Base-by-base conservation (phyloP, 2,797 vertebrate species). In the Gouania willdenowi region DNA sequence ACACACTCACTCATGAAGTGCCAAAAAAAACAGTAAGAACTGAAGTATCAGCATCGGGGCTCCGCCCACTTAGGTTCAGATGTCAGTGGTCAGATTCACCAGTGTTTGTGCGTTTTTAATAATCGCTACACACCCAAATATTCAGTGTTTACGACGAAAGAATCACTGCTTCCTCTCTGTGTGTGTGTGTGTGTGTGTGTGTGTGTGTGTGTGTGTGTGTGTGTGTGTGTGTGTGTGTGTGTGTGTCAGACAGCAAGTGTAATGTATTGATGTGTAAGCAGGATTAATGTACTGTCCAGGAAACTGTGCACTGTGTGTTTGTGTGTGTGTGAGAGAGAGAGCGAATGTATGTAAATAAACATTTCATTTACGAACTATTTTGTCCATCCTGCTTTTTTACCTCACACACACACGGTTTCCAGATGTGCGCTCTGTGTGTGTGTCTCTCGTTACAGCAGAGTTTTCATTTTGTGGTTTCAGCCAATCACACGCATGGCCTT, bases 231-330 rank as follows among this genome's bases (percentile, higher is more conserved):
- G 19, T 11, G 12, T n/a, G 18, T 14, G 15, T 39, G 19, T 23
- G 16, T 23, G 11, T 6, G 3, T 4, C 9, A 26, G 32, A 61
- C 41, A 59, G 51, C 41, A 9, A 11, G 26, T n/a, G 24, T 43
- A 63, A 40, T 63, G 48, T 49, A 41, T 46, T 17, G 16, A 53
- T 44, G 45, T 54, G 32, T 21, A 43, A 64, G 6, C 16, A 41
- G 41, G 67, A 45, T 51, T 37, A 50, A 53, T 44, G 66, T 72
- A 64, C 75, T 78, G 67, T 79, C 60, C 6, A 33, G 66, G 16
- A 53, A 69, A 31, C 26, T 36, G 21, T 70, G 71, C 79, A 84
- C 75, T 83, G 21, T 5, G 19, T 2, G 19, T 23, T 6, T 3
- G 1, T 8, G 21, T 23, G 8, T 8, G 21, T 23, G 20, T 5